Conservation (phyloP, 2,113 vertebrate species). For the Nansenia antarctica region DNA sequence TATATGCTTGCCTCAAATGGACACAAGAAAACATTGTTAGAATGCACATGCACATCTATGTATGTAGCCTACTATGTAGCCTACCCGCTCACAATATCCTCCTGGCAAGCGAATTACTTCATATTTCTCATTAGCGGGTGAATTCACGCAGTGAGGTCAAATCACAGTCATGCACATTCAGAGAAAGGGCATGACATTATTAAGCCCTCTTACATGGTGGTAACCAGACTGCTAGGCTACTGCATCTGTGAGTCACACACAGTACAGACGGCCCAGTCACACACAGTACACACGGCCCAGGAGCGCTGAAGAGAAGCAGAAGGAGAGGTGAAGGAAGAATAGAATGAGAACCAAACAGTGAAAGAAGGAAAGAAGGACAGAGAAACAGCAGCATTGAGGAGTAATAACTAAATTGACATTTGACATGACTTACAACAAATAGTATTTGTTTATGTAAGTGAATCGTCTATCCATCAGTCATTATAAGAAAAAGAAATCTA, state of each 20-base stretch:
- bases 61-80: no score
- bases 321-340: slow-evolving; percentile 29
- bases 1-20: no score
- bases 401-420: no score
- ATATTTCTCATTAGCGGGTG: neutral
- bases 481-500: no score
- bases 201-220: slow-evolving; percentile 64
- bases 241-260: slow-evolving; percentile 54
- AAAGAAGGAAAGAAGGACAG: no score
- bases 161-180: slow-evolving; percentile 31
- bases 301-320: slow-evolving; percentile 33
- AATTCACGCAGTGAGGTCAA: slow-evolving; percentile 3
- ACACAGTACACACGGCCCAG: slow-evolving; percentile 29
- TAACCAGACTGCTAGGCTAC: slow-evolving; percentile 62
- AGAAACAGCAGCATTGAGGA: neutral
- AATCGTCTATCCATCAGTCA: no score
- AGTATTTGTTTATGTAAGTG: no score
- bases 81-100: no score
- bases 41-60: no score
- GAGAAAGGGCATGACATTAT: slow-evolving; percentile 33
- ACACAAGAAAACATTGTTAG: no score
- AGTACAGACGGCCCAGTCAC: slow-evolving; percentile 13
- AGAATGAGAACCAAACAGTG: slow-evolving; percentile 26
- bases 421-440: no score
- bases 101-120: neutral